Conservation (phyloP, 1,140 invertebrate genomes). For the Macrobrachium nipponense region DNA sequence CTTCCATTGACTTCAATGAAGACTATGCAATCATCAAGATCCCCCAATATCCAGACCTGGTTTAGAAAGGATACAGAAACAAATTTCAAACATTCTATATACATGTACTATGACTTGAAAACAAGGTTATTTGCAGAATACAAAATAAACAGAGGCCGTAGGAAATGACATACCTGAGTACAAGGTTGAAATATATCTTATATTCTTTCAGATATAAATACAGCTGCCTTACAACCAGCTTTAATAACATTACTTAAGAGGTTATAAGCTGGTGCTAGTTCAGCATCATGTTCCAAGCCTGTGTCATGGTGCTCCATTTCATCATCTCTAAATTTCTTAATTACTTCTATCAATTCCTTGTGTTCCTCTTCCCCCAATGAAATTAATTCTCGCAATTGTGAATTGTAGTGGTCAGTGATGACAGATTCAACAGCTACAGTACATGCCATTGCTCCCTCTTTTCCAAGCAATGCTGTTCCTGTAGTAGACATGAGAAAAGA, state of each 20-base stretch:
- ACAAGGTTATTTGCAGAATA: too few species aligned
- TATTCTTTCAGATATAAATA: slow-evolving; percentile 92
- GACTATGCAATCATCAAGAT: too few species aligned
- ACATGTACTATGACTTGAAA: too few species aligned
- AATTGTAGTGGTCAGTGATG: slow-evolving; percentile 98
- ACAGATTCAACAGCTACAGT: slow-evolving; percentile 98
- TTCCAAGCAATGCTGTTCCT: slow-evolving; percentile 86
- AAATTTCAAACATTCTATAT: too few species aligned
- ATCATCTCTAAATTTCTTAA: slow-evolving; percentile 96
- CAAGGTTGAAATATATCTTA: slow-evolving; percentile 69
- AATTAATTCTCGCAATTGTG: slow-evolving; percentile 91
- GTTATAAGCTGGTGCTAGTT: slow-evolving; percentile 93
- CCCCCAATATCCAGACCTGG: too few species aligned
- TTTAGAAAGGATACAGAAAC: too few species aligned
- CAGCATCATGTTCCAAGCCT: slow-evolving; percentile 91
- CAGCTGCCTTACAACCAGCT: slow-evolving; percentile 92
- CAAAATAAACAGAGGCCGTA: too few species aligned
- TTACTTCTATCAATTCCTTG: slow-evolving; percentile 70
- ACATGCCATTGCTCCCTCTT: slow-evolving; percentile 99
- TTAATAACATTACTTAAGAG: slow-evolving; percentile 88
- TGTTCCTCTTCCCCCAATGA: slow-evolving; percentile 67
- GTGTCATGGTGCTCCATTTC: slow-evolving; percentile 98
- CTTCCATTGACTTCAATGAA: too few species aligned
- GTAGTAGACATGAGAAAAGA: slow-evolving; percentile 52
- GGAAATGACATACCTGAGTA: neutral